phyloP scores from a whole-genome alignment of 2,797 vertebrate genomes.

The Kryptolebias ocellatus region DNA sequence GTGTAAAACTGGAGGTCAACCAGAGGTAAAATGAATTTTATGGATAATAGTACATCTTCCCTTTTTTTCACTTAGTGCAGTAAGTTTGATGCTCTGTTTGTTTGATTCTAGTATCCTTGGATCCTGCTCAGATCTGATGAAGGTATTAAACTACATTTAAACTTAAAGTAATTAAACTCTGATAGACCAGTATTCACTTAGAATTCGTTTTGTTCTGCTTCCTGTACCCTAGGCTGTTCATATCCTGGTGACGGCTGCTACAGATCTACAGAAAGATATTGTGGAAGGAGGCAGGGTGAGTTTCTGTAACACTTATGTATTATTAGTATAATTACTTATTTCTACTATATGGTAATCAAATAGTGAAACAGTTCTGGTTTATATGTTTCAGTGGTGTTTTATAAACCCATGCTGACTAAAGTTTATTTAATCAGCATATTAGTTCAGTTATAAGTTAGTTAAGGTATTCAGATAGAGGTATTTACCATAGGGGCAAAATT shows the following conservation, averaged over 20 bases:
- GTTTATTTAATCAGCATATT: too few species aligned
- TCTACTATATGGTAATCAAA: too few species aligned
- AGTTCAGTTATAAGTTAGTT: too few species aligned
- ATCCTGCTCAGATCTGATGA: slow-evolving; percentile 95
- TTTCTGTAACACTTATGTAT: not conserved
- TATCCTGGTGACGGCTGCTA: slow-evolving; percentile 89
- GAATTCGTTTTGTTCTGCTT: not conserved
- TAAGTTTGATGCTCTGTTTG: not conserved
- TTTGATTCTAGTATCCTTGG: slow-evolving; percentile 87
- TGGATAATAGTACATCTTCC: not conserved
- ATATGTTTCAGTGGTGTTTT: too few species aligned
- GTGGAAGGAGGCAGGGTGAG: slow-evolving; percentile 95
- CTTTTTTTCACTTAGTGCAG: not conserved
- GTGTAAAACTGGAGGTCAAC: slow-evolving; percentile 93
- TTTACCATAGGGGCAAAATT: too few species aligned
- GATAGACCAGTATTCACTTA: not conserved
- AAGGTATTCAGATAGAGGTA: too few species aligned
- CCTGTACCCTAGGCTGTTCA: slow-evolving; percentile 85
- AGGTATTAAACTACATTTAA: slow-evolving; percentile 53
- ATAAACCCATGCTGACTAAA: too few species aligned
- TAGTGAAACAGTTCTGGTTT: too few species aligned
- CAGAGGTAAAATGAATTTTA: slow-evolving; percentile 83
- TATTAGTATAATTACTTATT: not conserved
- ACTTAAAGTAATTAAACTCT: too few species aligned
- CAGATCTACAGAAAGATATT: slow-evolving; percentile 95